A percentile compares a stretch with the other conserved stretches of the same genome.
These are phyloP conservation scores for Mus minutoides DNA, from an alignment of 2,797 vertebrate species.

Conservation along the genomic window DNA sequence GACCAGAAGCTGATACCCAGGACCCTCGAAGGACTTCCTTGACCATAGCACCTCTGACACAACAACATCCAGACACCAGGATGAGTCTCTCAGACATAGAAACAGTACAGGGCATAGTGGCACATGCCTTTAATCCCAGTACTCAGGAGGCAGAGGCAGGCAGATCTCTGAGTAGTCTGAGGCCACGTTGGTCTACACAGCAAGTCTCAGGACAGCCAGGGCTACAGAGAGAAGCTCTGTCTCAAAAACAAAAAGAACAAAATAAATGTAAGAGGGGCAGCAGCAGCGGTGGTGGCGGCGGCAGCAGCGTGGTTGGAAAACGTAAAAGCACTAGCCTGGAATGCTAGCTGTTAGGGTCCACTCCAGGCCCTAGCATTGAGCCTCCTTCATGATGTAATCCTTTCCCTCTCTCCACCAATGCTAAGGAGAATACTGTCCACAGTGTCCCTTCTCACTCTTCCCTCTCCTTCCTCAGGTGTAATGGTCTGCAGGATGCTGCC, in stretches of 20 bases:
- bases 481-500: constrained; percentile 37
- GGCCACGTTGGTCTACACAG: background rate
- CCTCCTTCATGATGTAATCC: background rate
- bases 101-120: background rate
- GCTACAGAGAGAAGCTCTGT: background rate
- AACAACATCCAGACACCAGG: background rate
- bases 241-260: background rate
- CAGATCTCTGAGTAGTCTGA: background rate
- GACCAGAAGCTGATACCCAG: background rate
- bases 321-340: background rate
- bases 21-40: background rate
- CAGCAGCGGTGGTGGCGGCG: background rate
- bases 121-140: background rate
- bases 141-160: background rate
- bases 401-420: too few species aligned
- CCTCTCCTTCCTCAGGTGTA: constrained; percentile 42
- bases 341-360: background rate
- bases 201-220: background rate
- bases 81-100: background rate
- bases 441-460: constrained; percentile 33
- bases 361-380: background rate
- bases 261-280: background rate
- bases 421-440: constrained; percentile 14
- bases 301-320: background rate
- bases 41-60: background rate